Evolutionary conservation across 2,113 vertebrate species (phyloP), one percentile per base, ranked within the genome.

Genomic region (Cepphus grylle): DNA sequence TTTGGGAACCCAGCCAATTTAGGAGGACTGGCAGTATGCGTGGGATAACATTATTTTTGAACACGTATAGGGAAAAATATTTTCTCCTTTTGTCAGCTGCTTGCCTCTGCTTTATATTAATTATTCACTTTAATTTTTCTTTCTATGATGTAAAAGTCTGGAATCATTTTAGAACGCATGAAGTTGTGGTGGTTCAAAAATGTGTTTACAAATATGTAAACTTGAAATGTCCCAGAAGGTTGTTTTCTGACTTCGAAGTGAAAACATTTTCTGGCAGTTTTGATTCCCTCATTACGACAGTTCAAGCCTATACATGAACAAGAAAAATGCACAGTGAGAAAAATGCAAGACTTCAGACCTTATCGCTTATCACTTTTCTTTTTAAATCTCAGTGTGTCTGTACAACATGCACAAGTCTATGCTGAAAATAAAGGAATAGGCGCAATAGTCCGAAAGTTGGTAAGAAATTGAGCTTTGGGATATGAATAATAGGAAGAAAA

Each of bases 231-330:
- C 65, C 36, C 83, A 96, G 86, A 49, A 93, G 56, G 36, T 62
- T 5, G 1, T 36, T 86, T 93, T 84, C 42, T 88, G 63, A 78
- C 74, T 94, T 62, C 0, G 5, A 87, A 94, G 21, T 36, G 36
- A 87, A 94, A 92, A 62, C 8, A 55, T 84, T 88, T 90, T 91
- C 47, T 86, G 74, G 26, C 62, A 80, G 14, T 58, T 62, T 47
- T 73, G 25, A 59, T 87, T 91, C 65, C 66, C 55, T 87, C 50
- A 23, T 88, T 88, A 47, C 55, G 42, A 85, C 34, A 49, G 15
- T 92, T 96, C 92, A 97, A 86, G 86, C 67, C 93, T 88, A 72
- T 52, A 86, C 91, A 95, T 30, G 94, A 94, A 81, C 34, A 66
- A 67, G 45, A 66, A 76, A 71, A 85, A 91, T 53, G 32, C 22